A percentile compares a stretch with the other conserved stretches of the same genome.
Conservation (phyloP, 2,113 vertebrate genomes). For the Oncorhynchus mykiss region DNA sequence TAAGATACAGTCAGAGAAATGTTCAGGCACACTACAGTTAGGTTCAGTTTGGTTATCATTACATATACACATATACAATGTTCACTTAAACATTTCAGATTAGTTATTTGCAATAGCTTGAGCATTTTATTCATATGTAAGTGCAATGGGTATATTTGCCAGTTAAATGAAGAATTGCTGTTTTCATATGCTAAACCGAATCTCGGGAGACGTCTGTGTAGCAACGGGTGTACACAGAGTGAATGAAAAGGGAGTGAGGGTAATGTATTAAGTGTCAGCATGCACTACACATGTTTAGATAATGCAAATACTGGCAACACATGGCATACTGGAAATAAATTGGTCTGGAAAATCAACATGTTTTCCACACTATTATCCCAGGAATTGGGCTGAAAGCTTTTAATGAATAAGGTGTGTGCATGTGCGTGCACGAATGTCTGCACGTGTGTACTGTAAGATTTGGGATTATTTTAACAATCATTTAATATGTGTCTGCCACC, state of each 20-base stretch:
- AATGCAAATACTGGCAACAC: constrained; percentile 60
- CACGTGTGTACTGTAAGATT: neutral
- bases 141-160: neutral
- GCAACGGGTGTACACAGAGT: constrained; percentile 32
- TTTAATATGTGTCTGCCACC: constrained; percentile 57
- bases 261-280: constrained; percentile 32
- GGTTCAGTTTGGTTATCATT: too few species aligned
- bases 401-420: constrained; percentile 61
- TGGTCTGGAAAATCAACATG: neutral
- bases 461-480: constrained; percentile 63
- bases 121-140: neutral
- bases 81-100: too few species aligned
- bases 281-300: constrained; percentile 38
- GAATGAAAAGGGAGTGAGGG: constrained; percentile 42
- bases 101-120: neutral
- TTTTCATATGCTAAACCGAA: constrained; percentile 32
- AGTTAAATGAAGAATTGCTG: constrained; percentile 6
- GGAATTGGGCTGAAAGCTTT: constrained; percentile 31
- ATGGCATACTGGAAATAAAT: constrained; percentile 57
- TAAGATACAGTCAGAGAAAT: too few species aligned
- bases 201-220: constrained; percentile 34
- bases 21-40: too few species aligned
- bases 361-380: constrained; percentile 48
- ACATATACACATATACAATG: neutral
- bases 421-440: neutral